These are phyloP conservation scores for Brachionus sp. DNA, from an alignment of 1,140 invertebrate genomes.

Conservation along the genomic window DNA sequence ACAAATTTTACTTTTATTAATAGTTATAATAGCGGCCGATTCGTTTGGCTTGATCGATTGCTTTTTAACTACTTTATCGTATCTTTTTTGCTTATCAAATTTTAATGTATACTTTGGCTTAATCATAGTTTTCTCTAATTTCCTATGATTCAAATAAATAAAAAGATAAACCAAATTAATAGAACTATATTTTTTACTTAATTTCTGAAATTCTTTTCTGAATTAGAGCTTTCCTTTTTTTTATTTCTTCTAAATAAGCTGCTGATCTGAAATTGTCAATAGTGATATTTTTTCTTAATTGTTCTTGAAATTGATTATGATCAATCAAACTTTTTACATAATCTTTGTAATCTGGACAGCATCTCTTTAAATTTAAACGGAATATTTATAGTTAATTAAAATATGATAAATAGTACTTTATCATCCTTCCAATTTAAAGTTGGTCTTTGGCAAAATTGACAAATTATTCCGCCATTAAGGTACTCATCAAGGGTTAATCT, in stretches of 20 bases:
- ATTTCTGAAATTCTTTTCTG: neutral
- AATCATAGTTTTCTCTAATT: neutral
- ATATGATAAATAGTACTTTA: neutral
- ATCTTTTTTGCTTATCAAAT: neutral
- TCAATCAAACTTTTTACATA: slow-evolving; percentile 11
- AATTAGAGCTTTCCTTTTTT: neutral
- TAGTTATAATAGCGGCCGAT: neutral
- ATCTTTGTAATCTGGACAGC: neutral
- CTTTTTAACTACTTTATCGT: neutral
- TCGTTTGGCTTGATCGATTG: neutral
- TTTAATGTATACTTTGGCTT: neutral
- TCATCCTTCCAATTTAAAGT: neutral
- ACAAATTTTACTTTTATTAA: neutral
- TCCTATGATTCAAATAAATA: neutral
- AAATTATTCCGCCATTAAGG: neutral
- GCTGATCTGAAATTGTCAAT: slow-evolving; percentile 29
- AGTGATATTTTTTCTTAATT: neutral
- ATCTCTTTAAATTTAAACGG: neutral
- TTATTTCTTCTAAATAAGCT: neutral
- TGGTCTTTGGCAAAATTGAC: neutral
- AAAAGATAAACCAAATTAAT: neutral
- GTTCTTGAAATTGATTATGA: neutral
- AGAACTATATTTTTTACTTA: neutral
- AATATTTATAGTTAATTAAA: neutral
- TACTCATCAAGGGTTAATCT: neutral